A percentile compares a stretch with the other conserved stretches of the same genome.
Evolutionary conservation across 2,113 vertebrate genomes (phyloP).

Genomic region (Dipodomys spectabilis): DNA sequence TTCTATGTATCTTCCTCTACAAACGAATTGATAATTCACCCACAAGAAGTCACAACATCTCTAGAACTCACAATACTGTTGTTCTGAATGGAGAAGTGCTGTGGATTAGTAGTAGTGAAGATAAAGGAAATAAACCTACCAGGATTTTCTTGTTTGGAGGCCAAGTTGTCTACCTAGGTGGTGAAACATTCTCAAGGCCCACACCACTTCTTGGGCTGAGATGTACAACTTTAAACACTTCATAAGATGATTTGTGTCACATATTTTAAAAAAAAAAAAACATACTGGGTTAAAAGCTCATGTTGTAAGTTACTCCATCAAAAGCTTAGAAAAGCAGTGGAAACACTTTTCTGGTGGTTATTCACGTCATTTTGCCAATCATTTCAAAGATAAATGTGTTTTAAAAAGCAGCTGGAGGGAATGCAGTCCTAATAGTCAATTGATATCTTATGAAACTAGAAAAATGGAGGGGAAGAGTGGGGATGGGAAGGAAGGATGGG

Average conservation of each 20-base stretch:
- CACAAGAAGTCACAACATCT: conserved; percentile 33
- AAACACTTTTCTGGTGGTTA: not conserved
- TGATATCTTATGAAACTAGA: no score
- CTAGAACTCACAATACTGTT: not conserved
- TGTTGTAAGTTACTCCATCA: not conserved
- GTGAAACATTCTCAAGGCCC: not conserved
- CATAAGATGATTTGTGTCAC: not conserved
- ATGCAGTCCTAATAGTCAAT: no score
- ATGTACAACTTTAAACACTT: not conserved
- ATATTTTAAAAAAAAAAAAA: not conserved
- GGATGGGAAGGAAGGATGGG: no score
- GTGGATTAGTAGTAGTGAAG: not conserved
- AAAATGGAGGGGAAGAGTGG: no score
- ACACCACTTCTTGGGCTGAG: not conserved
- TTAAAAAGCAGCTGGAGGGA: not conserved
- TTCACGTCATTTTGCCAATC: not conserved
- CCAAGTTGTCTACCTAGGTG: not conserved
- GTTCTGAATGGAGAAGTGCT: not conserved
- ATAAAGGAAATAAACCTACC: conserved; percentile 31
- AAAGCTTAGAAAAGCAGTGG: not conserved
- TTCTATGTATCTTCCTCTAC: conserved; percentile 8
- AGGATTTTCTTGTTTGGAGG: conserved; percentile 33
- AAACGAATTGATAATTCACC: conserved; percentile 44
- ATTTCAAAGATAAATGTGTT: conserved; percentile 39
- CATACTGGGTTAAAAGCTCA: not conserved